Evolutionary conservation across 2,888 invertebrate species (phyloP).

Genomic region (Bombyx huttoni): DNA sequence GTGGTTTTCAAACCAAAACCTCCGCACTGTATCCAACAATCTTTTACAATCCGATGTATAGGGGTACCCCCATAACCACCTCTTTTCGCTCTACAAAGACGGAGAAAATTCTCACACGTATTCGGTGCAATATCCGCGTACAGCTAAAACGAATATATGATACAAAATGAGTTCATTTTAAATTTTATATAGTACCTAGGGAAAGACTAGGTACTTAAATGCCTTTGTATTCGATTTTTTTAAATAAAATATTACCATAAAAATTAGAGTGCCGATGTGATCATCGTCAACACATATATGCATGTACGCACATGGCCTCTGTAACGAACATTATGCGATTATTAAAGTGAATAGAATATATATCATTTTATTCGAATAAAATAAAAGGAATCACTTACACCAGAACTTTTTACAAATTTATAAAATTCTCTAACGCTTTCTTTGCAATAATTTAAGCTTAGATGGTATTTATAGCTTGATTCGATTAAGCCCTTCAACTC

Average conservation of each 20-base stretch:
- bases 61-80: conserved; percentile 70
- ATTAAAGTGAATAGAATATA: conserved; percentile 1
- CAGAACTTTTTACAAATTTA: conserved; percentile 45
- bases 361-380: neutral
- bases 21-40: conserved; percentile 81
- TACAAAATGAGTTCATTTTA: neutral
- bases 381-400: conserved; percentile 29
- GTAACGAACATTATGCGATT: conserved; percentile 15
- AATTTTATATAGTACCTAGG: no score
- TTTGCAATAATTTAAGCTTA: conserved; percentile 53
- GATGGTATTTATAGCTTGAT: conserved; percentile 49
- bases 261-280: conserved; percentile 66
- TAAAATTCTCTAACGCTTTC: conserved; percentile 51
- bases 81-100: conserved; percentile 53
- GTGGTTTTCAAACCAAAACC: conserved; percentile 50
- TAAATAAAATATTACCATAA: conserved; percentile 57
- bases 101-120: conserved; percentile 72
- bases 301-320: conserved; percentile 72
- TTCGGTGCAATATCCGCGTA: conserved; percentile 72
- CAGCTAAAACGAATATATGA: conserved; percentile 50
- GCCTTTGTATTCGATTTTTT: no score
- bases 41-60: conserved; percentile 77
- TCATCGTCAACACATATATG: conserved; percentile 57
- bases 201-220: no score
- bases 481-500: conserved; percentile 56